phyloP scores from a whole-genome alignment of 2,113 vertebrate species.

The Nannospalax galili region DNA sequence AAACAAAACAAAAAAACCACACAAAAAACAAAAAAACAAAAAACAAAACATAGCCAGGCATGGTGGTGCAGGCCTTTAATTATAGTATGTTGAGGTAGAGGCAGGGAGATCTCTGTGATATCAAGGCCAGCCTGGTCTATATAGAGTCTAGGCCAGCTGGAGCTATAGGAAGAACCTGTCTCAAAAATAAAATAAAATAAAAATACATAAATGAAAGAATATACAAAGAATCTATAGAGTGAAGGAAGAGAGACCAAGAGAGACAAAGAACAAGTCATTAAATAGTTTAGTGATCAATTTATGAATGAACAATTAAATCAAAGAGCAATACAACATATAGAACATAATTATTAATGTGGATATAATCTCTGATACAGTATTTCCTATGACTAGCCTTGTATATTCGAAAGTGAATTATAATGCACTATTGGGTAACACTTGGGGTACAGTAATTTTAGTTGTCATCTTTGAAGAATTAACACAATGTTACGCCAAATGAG shows the following conservation, averaged over 20 bases:
- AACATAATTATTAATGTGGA: not conserved
- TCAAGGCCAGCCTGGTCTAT: no score
- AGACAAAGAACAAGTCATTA: not conserved
- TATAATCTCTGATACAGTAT: not conserved
- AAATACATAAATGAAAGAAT: not conserved
- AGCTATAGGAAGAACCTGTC: no score
- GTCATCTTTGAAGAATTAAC: not conserved
- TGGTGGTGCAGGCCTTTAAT: no score
- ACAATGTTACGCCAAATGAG: not conserved
- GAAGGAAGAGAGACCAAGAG: no score
- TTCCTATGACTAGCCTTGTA: not conserved
- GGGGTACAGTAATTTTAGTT: not conserved
- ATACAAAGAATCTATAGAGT: not conserved
- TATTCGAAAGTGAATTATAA: not conserved
- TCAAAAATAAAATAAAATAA: no score
- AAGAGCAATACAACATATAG: not conserved
- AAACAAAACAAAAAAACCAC: no score
- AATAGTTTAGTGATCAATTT: not conserved
- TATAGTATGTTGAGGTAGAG: no score
- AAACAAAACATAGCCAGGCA: not conserved
- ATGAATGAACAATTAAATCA: constrained; percentile 14
- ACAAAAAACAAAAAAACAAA: no score
- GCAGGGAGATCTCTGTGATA: no score
- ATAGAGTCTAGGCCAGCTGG: no score
- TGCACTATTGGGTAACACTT: not conserved